These are phyloP conservation scores for Drosophila acutilabella DNA, from an alignment of 2,888 invertebrate species.

Conservation along the genomic window DNA sequence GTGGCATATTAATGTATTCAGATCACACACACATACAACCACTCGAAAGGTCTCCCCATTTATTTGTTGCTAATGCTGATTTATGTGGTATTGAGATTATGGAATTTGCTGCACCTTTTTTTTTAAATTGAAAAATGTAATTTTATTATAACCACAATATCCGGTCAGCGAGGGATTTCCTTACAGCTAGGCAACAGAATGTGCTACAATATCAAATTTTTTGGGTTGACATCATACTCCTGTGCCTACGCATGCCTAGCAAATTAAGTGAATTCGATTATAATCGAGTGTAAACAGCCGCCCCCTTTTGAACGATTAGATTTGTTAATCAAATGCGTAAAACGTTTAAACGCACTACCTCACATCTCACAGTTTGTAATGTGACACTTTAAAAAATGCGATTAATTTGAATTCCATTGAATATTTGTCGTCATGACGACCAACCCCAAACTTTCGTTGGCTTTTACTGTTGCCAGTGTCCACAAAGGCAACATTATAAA, in stretches of 20 bases:
- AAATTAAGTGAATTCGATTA: slow-evolving; percentile 28
- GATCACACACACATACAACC: background rate
- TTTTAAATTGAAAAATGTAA: slow-evolving; percentile 40
- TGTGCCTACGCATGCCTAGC: background rate
- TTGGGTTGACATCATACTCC: slow-evolving; percentile 48
- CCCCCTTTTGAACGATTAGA: slow-evolving; percentile 44
- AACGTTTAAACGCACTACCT: slow-evolving; percentile 1
- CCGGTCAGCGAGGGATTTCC: slow-evolving; percentile 19
- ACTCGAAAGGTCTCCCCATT: slow-evolving; percentile 10
- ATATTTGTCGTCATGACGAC: slow-evolving; percentile 4
- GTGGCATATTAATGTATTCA: slow-evolving; percentile 6
- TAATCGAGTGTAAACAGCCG: slow-evolving; percentile 34
- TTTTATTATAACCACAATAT: slow-evolving; percentile 35
- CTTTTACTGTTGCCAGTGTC: background rate
- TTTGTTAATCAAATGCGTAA: slow-evolving; percentile 52
- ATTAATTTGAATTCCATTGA: slow-evolving; percentile 64
- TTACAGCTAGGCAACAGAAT: background rate
- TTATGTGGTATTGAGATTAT: slow-evolving; percentile 38
- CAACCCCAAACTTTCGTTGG: background rate
- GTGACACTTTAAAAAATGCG: slow-evolving; percentile 57
- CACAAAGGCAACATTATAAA: slow-evolving; percentile 35
- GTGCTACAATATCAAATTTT: slow-evolving; percentile 23
- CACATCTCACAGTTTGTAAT: slow-evolving; percentile 35
- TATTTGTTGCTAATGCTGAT: slow-evolving; percentile 35
- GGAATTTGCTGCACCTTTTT: slow-evolving; percentile 15